A percentile compares a stretch with the other conserved stretches of the same genome.
phyloP scores from a whole-genome alignment of 1,140 invertebrate genomes.

The Whitmania pigra region DNA sequence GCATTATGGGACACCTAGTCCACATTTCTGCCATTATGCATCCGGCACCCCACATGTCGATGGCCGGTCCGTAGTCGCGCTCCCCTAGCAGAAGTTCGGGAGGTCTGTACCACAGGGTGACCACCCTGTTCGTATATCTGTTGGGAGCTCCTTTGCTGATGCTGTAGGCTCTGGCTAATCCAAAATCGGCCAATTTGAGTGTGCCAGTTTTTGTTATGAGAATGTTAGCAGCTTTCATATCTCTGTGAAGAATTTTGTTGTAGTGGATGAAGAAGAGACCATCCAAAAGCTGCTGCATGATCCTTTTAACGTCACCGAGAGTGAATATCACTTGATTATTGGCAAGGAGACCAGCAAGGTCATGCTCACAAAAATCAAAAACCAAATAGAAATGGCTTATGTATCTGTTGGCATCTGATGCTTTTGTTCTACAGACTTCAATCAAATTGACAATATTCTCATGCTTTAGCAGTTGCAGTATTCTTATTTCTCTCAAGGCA shows the following conservation, averaged over 20 bases:
- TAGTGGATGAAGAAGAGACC: constrained; percentile 93
- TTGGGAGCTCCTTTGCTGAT: constrained; percentile 72
- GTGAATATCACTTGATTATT: constrained; percentile 89
- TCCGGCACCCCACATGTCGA: constrained; percentile 95
- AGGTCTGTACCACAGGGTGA: constrained; percentile 93
- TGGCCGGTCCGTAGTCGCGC: constrained; percentile 75
- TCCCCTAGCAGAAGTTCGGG: constrained; percentile 79
- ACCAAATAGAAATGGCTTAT: constrained; percentile 84
- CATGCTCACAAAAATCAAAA: constrained; percentile 98
- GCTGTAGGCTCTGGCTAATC: constrained; percentile 68
- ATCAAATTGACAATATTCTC: constrained; percentile 94
- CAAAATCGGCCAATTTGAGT: constrained; percentile 48
- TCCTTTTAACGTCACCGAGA: constrained; percentile 94
- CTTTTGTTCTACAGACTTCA: constrained; percentile 87
- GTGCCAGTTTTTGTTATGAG: constrained; percentile 93
- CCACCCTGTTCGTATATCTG: constrained; percentile 89
- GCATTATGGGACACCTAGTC: constrained; percentile 67
- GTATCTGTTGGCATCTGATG: constrained; percentile 68
- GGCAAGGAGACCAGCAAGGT: constrained; percentile 86
- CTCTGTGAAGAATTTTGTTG: constrained; percentile 81
- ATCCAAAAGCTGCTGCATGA: constrained; percentile 88
- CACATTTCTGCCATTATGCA: constrained; percentile 99
- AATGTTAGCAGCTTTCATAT: constrained; percentile 99
- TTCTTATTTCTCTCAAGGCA: constrained; percentile 87
- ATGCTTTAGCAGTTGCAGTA: constrained; percentile 87